Evolutionary conservation across 2,113 vertebrate genomes (phyloP), one percentile per base, ranked within the genome.

Genomic region (Hippopotamus amphibius): DNA sequence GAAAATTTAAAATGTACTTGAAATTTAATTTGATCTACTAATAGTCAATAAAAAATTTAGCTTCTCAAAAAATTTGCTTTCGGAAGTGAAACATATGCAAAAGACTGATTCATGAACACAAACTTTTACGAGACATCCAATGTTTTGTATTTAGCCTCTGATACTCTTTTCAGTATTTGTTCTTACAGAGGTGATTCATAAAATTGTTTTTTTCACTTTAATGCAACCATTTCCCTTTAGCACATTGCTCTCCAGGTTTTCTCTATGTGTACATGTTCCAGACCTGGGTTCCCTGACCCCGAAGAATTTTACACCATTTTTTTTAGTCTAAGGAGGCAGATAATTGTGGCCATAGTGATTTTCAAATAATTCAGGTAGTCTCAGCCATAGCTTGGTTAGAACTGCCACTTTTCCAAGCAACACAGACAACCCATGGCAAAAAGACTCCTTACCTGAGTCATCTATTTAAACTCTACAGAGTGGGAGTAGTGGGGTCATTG

Each of bases 391-490:
- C 28, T 93, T 71, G 33, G 65, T 2, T 65, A 55, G 15, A 88
- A 83, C 28, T 71, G 24, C 77, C 19, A 26, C 43, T 92, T 89
- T 95, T 50, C 79, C 72, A 96, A 82, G 83, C 15, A 95, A 77
- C 57, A 77, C 4, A 50, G 83, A 83, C 74, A 97, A 90, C 55
- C 53, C 30, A 83, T 8, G 33, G 41, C 41, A 55, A 57, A 61
- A 63, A 86, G 43, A 79, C 48, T 55, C 33, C 55, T 63, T 86
- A 55, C 57, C 17, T 83, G 89, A 96, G 53, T 95, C 89, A 92
- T 55, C 79, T 93, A 53, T 88, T 95, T 96, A 92, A 93, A 93
- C 86, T 71, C 30, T 76, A 72, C 92, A 87, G 84, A 88, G 37
- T 59, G 61, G 28, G 61, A 66, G 50, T 19, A 57, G 4, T 11